These are phyloP conservation scores for Pygoscelis antarcticus DNA, from an alignment of 2,113 vertebrate genomes.

Conservation along the genomic window DNA sequence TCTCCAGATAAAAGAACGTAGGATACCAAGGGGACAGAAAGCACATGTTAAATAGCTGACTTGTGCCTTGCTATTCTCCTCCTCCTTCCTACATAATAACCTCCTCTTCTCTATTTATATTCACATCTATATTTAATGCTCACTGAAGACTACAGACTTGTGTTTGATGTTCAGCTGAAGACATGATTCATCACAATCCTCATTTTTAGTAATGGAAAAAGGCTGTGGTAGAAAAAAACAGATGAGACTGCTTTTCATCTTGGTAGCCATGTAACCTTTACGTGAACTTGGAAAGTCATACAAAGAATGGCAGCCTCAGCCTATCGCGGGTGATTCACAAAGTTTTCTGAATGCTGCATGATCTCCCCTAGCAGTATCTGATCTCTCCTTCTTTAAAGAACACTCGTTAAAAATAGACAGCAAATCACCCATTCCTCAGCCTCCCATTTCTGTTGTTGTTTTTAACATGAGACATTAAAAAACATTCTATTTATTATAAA, in stretches of 20 bases:
- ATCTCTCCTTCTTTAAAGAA: constrained; percentile 22
- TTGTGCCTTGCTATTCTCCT: constrained; percentile 42
- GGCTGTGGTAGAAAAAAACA: not conserved
- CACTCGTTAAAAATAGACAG: not conserved
- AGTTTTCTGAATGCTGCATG: constrained; percentile 5
- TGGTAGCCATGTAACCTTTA: constrained; percentile 56
- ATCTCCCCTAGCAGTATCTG: not conserved
- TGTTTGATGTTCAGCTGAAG: constrained; percentile 58
- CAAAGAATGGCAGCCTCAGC: constrained; percentile 28
- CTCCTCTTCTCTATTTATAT: constrained; percentile 46
- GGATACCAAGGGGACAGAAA: not conserved
- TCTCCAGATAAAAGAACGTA: not conserved
- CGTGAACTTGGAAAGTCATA: constrained; percentile 51
- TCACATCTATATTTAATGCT: constrained; percentile 49
- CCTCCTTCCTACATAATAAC: constrained; percentile 48
- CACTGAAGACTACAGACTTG: constrained; percentile 55
- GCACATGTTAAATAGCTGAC: constrained; percentile 19
- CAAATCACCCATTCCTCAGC: constrained; percentile 27
- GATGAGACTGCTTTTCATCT: constrained; percentile 32
- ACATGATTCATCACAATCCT: constrained; percentile 58
- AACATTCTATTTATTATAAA: not conserved
- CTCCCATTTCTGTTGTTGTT: constrained; percentile 23
- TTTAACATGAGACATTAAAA: constrained; percentile 26
- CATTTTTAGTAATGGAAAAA: constrained; percentile 54
- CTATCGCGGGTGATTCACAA: not conserved